Conservation (phyloP, 2,113 vertebrate species). For the Poeciliopsis prolifica region DNA sequence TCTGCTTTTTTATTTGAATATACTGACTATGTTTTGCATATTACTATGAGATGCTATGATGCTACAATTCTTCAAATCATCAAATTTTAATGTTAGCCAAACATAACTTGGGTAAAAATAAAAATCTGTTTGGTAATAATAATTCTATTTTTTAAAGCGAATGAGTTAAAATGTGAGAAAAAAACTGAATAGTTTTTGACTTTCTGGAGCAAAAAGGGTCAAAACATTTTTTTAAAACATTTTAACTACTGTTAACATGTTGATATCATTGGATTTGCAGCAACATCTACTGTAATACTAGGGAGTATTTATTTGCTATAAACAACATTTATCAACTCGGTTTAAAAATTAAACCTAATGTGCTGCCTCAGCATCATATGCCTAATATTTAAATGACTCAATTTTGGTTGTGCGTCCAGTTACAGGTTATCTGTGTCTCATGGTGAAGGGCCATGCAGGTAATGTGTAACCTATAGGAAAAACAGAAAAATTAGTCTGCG, state of each 20-base stretch:
- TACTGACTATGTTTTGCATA: no score
- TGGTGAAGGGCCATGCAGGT: background rate
- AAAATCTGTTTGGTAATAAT: no score
- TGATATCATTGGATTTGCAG: no score
- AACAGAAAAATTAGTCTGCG: conserved; percentile 42
- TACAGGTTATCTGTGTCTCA: conserved; percentile 21
- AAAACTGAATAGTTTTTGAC: background rate
- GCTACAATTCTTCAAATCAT: background rate
- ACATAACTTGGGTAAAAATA: no score
- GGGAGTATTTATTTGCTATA: no score
- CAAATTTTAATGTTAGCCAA: background rate
- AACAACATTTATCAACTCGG: background rate
- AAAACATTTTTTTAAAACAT: no score
- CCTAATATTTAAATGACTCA: background rate
- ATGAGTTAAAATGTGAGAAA: background rate
- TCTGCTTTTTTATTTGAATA: no score
- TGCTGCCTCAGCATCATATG: background rate
- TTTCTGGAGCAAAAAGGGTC: background rate
- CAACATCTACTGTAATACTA: no score
- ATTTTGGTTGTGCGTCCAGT: conserved; percentile 28
- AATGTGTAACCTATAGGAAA: conserved; percentile 57
- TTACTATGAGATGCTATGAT: no score
- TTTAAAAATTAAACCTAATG: background rate
- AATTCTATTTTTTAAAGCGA: background rate
- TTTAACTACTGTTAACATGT: no score